These are phyloP conservation scores for Chanos chanos DNA, from an alignment of 2,797 vertebrate species.

Conservation along the genomic window DNA sequence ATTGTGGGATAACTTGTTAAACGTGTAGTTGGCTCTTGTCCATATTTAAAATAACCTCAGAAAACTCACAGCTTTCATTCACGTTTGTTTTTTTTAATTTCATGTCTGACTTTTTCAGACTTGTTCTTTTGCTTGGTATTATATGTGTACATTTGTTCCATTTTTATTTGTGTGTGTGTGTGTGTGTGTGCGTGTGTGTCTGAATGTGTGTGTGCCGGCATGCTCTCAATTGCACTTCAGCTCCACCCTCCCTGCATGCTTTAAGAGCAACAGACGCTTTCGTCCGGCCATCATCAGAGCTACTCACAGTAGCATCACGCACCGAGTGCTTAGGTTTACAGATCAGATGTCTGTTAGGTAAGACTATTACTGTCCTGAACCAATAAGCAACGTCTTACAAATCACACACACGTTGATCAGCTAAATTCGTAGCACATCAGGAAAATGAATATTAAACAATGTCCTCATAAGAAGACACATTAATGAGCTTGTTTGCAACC, in stretches of 20 bases:
- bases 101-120: neutral
- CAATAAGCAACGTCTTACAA: too few relatives aligned
- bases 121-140: neutral
- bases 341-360: conserved; percentile 73
- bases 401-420: too few relatives aligned
- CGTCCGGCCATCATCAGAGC: conserved; percentile 53
- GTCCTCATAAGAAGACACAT: too few relatives aligned
- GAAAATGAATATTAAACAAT: too few relatives aligned
- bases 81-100: too few relatives aligned
- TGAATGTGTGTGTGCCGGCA: conserved; percentile 31
- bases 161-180: neutral
- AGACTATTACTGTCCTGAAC: too few relatives aligned
- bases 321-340: conserved; percentile 61
- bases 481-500: too few relatives aligned
- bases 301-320: conserved; percentile 55
- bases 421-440: too few relatives aligned
- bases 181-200: neutral
- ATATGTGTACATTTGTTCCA: neutral
- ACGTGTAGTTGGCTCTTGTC: too few relatives aligned
- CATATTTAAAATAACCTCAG: too few relatives aligned
- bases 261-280: conserved; percentile 72
- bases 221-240: conserved; percentile 49
- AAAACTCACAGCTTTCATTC: too few relatives aligned
- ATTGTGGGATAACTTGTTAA: too few relatives aligned
- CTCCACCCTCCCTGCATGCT: conserved; percentile 76